Base-by-base conservation (phyloP, 2,888 invertebrate genomes). In the Metacarcinus magister region DNA sequence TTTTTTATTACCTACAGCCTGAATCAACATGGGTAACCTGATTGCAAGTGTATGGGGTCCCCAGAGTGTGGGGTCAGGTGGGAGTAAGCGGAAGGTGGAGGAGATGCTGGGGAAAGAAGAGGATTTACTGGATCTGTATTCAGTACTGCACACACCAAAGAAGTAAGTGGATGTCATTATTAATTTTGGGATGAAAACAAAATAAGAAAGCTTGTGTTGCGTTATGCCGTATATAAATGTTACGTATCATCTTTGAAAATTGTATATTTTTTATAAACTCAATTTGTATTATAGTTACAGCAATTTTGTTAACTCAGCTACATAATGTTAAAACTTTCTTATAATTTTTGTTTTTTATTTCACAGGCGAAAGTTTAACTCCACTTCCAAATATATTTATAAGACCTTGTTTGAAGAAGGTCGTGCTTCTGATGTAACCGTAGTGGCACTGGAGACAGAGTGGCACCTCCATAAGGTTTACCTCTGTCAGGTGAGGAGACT, bases 401-500 rank as follows among this genome's bases (percentile, higher is more conserved):
- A 98, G 97, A 98, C 98, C 0, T 97, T 98, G 87, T 98, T 98
- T 97, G 98, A 98, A 97, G 98, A 98, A 97, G 98, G 98, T 96
- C 98, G 98, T 97, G 98, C 98, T 97, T 98, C 98, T 93, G 99
- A 99, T 97, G 98, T 99, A 90, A 98, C 98, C 48, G 98, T 99
- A 8, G 98, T 98, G 97, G 98, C 98, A 93, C 97, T 98, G 95
- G 98, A 98, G 44, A 98, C 98, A 97, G 98, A 98, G 96, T 99
- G 98, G 98, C 98, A 98, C 97, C 98, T 99, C 89, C 99, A 99
- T 97, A 98, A 98, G 98, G 98, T 99, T 82, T 99, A 99, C 97
- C 98, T 99, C 91, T 98, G 98, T 60, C 97, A 97, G 96, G 97
- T 97, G 67, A 67, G 95, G 43, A 75, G n/a, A n/a, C 23, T 23